Conservation (phyloP, 2,797 vertebrate genomes). For the Premnoplex brunnescens region DNA sequence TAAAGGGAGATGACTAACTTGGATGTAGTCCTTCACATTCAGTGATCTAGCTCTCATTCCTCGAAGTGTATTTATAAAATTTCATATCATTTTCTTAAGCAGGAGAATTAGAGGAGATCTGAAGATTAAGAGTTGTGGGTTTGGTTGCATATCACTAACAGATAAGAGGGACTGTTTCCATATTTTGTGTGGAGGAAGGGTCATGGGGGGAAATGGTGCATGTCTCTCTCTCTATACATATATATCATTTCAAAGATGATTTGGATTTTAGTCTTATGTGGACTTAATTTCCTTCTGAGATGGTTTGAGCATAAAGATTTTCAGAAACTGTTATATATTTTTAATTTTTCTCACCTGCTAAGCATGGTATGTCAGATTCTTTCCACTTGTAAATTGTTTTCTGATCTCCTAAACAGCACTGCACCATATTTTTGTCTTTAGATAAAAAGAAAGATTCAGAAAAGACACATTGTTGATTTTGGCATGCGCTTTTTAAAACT, state of each 20-base stretch:
- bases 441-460: slow-evolving; percentile 16
- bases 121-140: not conserved
- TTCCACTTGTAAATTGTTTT: slow-evolving; percentile 7
- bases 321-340: not conserved
- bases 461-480: slow-evolving; percentile 12
- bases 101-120: not conserved
- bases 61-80: not conserved
- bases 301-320: not conserved
- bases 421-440: not conserved
- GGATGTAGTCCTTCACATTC: not conserved
- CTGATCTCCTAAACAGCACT: slow-evolving; percentile 22
- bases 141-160: not conserved
- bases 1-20: not conserved
- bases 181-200: rapidly evolving
- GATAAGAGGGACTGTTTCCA: not conserved
- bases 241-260: not conserved
- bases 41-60: not conserved
- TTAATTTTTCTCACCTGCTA: not conserved
- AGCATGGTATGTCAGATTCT: slow-evolving; percentile 14
- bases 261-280: not conserved
- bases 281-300: not conserved
- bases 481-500: not conserved
- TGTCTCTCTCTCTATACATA: not conserved
- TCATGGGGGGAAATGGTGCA: rapidly evolving
- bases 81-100: not conserved